Conservation (phyloP, 2,113 vertebrate genomes). For the Plestiodon gilberti region DNA sequence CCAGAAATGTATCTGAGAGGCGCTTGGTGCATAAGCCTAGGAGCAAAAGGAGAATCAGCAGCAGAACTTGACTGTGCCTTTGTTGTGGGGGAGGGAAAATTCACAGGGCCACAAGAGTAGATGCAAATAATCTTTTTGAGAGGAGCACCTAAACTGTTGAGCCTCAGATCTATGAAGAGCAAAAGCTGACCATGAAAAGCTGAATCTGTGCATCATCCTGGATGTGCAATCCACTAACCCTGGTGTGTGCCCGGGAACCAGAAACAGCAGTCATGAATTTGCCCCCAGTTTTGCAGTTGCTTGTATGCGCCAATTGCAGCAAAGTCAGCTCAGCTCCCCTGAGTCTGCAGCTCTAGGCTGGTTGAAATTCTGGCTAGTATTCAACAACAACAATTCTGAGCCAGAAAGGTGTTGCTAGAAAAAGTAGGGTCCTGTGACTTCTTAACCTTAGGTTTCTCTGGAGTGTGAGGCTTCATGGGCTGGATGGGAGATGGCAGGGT, state of each 20-base stretch:
- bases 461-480: not conserved
- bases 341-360: too few species aligned
- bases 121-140: not conserved
- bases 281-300: not conserved
- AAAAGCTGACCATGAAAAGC: too few species aligned
- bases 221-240: too few species aligned
- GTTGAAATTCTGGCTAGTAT: too few species aligned
- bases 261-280: not conserved
- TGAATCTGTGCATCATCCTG: too few species aligned
- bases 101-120: not conserved
- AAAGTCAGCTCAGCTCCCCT: not conserved
- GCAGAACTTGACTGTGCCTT: not conserved
- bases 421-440: not conserved
- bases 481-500: not conserved
- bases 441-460: not conserved
- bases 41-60: too few species aligned
- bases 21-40: not conserved
- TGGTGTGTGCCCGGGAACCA: not conserved
- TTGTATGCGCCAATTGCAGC: not conserved
- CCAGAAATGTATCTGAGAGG: not conserved
- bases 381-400: not conserved
- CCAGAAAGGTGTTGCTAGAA: not conserved
- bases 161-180: not conserved
- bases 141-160: not conserved
- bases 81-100: not conserved